These are phyloP conservation scores for Drosophila subquinaria DNA, from an alignment of 2,888 invertebrate species.

Conservation along the genomic window DNA sequence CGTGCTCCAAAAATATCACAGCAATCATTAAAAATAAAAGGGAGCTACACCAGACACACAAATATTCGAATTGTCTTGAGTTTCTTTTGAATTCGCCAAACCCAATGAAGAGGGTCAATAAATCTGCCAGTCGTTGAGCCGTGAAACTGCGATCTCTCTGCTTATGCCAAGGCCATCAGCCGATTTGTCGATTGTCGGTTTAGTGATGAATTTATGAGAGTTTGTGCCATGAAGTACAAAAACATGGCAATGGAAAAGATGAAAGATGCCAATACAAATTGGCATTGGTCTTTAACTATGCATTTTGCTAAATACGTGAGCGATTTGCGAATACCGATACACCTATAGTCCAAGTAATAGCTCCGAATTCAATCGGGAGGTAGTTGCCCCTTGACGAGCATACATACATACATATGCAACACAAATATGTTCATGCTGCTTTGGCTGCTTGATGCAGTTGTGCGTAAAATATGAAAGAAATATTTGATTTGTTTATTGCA, in stretches of 20 bases:
- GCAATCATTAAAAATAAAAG: too few relatives aligned
- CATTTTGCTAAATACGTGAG: conserved; percentile 58
- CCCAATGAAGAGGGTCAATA: conserved; percentile 54
- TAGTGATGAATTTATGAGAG: conserved; percentile 75
- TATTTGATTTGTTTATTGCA: conserved; percentile 79
- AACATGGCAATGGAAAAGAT: conserved; percentile 19
- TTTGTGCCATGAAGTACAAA: conserved; percentile 24
- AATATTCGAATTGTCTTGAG: neutral
- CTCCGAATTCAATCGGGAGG: neutral
- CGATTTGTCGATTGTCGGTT: conserved; percentile 46
- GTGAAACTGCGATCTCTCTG: conserved; percentile 56
- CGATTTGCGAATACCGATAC: conserved; percentile 31
- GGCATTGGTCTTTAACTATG: conserved; percentile 66
- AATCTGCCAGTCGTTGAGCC: conserved; percentile 67
- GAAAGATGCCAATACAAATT: conserved; percentile 51
- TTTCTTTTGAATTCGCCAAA: conserved; percentile 16
- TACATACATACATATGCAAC: conserved; percentile 35
- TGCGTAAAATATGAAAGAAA: conserved; percentile 77
- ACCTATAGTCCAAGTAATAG: conserved; percentile 11
- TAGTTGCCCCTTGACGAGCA: conserved; percentile 18
- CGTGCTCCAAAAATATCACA: too few relatives aligned
- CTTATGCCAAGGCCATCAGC: conserved; percentile 34
- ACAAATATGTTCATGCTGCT: conserved; percentile 48
- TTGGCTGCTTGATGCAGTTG: conserved; percentile 59
- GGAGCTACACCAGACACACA: too few relatives aligned